Percentiles rank a stretch among this genome's conserved stretches.
Evolutionary conservation across 2,113 vertebrate genomes (phyloP).

Genomic region (Rattus rattus): DNA sequence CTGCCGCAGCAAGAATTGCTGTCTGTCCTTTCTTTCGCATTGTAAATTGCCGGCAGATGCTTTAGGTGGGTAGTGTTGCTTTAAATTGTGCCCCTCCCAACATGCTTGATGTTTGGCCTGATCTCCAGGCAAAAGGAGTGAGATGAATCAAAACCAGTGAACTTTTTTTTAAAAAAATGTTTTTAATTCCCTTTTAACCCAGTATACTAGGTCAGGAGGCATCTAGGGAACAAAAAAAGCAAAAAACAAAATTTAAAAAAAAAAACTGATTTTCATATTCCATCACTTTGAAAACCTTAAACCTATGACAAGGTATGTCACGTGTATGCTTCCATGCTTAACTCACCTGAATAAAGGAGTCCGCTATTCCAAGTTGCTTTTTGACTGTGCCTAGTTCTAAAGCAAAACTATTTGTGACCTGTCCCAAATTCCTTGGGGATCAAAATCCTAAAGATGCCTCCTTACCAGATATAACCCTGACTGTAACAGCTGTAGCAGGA

Average conservation of each 20-base stretch:
- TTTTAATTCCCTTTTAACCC: slow-evolving; percentile 87
- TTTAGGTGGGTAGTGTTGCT: slow-evolving; percentile 87
- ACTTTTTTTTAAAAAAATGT: slow-evolving; percentile 82
- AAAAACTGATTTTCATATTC: slow-evolving; percentile 45
- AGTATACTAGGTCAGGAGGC: slow-evolving; percentile 87
- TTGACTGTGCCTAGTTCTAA: slow-evolving; percentile 59
- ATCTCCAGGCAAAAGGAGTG: slow-evolving; percentile 92
- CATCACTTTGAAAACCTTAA: slow-evolving; percentile 79
- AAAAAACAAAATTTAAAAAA: slow-evolving; percentile 16
- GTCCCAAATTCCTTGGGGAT: slow-evolving; percentile 62
- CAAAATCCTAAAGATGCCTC: slow-evolving; percentile 86
- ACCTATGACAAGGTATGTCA: slow-evolving; percentile 59
- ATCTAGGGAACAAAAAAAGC: slow-evolving; percentile 65
- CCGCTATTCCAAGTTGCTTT: slow-evolving; percentile 66
- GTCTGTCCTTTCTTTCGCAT: slow-evolving; percentile 82
- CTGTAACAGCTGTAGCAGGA: slow-evolving; percentile 85
- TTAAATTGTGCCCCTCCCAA: slow-evolving; percentile 92
- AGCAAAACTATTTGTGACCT: slow-evolving; percentile 69
- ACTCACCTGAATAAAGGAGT: slow-evolving; percentile 71
- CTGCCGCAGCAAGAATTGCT: slow-evolving; percentile 74
- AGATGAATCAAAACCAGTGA: slow-evolving; percentile 88
- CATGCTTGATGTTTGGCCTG: slow-evolving; percentile 93
- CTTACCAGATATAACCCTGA: slow-evolving; percentile 82
- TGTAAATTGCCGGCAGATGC: slow-evolving; percentile 82
- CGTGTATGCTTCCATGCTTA: slow-evolving; percentile 64